Evolutionary conservation across 2,888 invertebrate genomes (phyloP), one percentile per base, ranked within the genome.

Genomic region (Cerastis rubricosa): DNA sequence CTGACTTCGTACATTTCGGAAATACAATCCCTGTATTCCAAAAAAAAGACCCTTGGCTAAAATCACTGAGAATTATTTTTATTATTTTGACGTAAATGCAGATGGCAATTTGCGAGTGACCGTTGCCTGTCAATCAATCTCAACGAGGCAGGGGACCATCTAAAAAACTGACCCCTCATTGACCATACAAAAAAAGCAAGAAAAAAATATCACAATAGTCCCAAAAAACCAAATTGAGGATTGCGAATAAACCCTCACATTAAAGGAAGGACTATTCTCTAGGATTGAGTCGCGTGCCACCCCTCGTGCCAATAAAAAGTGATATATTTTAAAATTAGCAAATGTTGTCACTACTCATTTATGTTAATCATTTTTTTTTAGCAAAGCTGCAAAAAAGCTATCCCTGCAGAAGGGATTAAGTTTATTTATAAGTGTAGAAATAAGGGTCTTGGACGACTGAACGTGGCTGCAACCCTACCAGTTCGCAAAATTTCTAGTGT

Each of bases 91-190:
- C 85, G 81, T 81, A 83, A 88, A 91, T 91, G 89, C 92, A 92
- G 91, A 93, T 93, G 92, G 89, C 90, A 94, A 94, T 94, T 94
- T 91, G 91, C 92, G 90, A 95, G 92, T 95, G 94, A 95, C 96
- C 95, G 95, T 95, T 95, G 94, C 88, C 93, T 95, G 96, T 96
- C 96, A 96, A 95, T 96, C 96, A 96, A 94, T 95, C 92, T 92
- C 85, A 85, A 90, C 90, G 85, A 92, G 90, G 88, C 90, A 90
- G 87, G 90, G 90, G 89, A 85, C 89, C 89, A 90, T 89, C 89
- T 89, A 94, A 95, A 95, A 95, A 95, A 94, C 94, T 96, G 96
- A 96, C 96, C 96, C 96, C 95, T 95, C 95, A 93, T 94, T 96
- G 96, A 96, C 96, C 96, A 94, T 90, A 90, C 86, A 92, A 91